Base-by-base conservation (phyloP, 2,797 vertebrate genomes). In the Cephalopachus bancanus region DNA sequence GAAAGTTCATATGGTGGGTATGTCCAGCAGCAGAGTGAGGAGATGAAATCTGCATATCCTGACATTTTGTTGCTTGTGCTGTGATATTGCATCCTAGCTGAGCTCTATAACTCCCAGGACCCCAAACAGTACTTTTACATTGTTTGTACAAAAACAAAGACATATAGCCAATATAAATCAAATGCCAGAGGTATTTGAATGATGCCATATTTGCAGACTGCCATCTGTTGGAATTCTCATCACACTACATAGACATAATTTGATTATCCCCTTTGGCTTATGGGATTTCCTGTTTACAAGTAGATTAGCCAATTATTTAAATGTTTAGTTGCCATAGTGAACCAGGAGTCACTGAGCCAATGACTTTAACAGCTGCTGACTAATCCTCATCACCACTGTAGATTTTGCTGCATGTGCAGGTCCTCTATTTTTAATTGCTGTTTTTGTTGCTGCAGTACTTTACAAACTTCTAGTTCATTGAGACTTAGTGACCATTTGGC, bases 261-360 rank as follows among this genome's bases (percentile, higher is more conserved):
- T 98, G 93, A 98, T 97, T 98, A 97, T 84, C 85, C 97, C 95
- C 96, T 97, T 98, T 98, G 98, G 98, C 98, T 98, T 98, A 98
- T 98, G 98, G 97, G 97, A 30, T 98, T 98, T 98, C 98, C 98
- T 98, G 98, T 99, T 99, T 98, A 98, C 98, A 98, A 97, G 97
- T 98, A 98, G 98, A 96, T 91, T 98, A 98, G 98, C 98, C 98
- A 98, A 97, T 98, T 98, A 97, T 98, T 98, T 98, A 98, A 98
- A 97, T 98, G 96, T 98, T 98, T 98, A 98, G 98, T 98, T 98
- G 98, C 98, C 98, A 98, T 95, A 97, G 98, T 97, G 96, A 98
- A 98, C 98, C 97, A 98, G 98, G 98, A 98, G 98, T 98, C 98
- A 97, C 98, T 98, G 98, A 99, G 98, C 98, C 98, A 98, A 95